Base-by-base conservation (phyloP, 2,797 vertebrate species). In the Tachyglossus aculeatus region DNA sequence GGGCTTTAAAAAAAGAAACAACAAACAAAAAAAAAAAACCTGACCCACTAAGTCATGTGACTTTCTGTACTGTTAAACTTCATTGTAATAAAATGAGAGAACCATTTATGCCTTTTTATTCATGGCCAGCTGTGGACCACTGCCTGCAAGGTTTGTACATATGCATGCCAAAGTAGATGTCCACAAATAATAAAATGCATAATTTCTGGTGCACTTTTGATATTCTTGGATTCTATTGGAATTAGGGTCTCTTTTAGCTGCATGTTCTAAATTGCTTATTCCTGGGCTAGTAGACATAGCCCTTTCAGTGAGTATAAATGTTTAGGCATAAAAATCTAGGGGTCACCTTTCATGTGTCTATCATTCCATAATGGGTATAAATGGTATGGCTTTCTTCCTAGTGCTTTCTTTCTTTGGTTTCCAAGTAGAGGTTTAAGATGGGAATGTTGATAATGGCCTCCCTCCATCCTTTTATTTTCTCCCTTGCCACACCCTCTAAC, bases 31-130 rank as follows among this genome's bases (percentile, higher is more conserved):
- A n/a, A n/a, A 25, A 43, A 21, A 62, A 90, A 92, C 94, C 91
- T 94, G 92, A 91, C 93, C 92, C 93, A 91, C 87, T 91, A 89
- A 90, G 94, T 95, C 90, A 80, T 95, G 94, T 96, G 94, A 95
- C 90, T 95, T 94, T 96, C 96, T 98, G 96, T 97, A 96, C 87
- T 91, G 94, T 94, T 95, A 93, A 95, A 94, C 90, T 95, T 94
- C 94, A 95, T 96, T 96, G 95, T 97, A 98, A 98, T 98, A 98
- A 98, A 98, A 96, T 90, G 89, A 93, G 91, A 95, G 94, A 96
- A 95, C 96, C 95, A 93, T 91, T 94, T 85, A 92, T 89, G 95
- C 93, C 94, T 96, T 96, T 94, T 97, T 94, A 96, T 95, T 97
- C 94, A 86, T 96, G 95, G 94, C 90, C 93, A 94, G 88, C 92